Conservation (phyloP, 2,113 vertebrate genomes). For the Marcusenius ussheri region DNA sequence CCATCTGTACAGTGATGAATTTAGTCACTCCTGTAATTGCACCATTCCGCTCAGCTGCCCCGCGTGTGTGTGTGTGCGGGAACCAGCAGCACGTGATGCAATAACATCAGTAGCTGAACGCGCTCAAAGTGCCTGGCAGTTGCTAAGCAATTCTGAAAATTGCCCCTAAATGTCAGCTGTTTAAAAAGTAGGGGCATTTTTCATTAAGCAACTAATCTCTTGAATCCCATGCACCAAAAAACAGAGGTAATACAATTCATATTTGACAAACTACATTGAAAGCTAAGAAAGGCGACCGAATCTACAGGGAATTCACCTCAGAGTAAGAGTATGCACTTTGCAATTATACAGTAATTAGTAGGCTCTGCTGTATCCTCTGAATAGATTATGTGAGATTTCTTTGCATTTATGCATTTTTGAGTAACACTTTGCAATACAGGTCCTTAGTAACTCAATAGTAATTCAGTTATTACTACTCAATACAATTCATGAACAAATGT, state of each 20-base stretch:
- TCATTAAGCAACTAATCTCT: constrained; percentile 1
- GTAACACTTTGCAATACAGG: not conserved
- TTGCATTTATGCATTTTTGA: not conserved
- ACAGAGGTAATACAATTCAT: not conserved
- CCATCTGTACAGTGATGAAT: not conserved
- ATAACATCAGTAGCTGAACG: not conserved
- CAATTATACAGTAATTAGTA: not conserved
- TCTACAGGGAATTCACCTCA: not conserved
- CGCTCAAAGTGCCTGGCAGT: not conserved
- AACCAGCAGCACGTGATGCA: not conserved
- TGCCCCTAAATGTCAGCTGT: not conserved
- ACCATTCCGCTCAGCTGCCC: not conserved
- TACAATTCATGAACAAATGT: not conserved
- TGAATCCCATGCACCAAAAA: not conserved
- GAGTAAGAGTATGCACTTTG: too few relatives aligned
- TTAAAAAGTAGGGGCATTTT: not conserved
- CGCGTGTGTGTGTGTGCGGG: not conserved
- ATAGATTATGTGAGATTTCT: not conserved
- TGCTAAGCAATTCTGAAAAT: not conserved
- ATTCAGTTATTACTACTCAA: not conserved
- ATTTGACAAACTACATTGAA: not conserved
- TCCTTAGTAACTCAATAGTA: not conserved
- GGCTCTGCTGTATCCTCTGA: not conserved
- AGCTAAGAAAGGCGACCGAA: not conserved
- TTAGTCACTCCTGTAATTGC: not conserved